phyloP scores from a whole-genome alignment of 2,888 invertebrate genomes.

The Apamea anceps region DNA sequence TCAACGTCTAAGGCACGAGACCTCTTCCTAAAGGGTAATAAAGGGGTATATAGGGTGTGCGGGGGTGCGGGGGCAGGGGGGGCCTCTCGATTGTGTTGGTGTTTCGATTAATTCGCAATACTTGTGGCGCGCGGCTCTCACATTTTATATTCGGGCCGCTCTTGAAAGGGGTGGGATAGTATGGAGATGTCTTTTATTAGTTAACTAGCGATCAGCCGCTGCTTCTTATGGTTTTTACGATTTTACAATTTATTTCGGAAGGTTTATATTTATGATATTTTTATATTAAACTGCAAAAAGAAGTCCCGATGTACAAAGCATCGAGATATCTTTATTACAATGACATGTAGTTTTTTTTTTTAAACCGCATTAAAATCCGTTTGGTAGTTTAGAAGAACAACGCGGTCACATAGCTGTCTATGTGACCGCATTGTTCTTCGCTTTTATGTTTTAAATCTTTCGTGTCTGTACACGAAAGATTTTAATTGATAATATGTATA shows the following conservation, averaged over 20 bases:
- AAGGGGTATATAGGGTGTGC: conserved; percentile 26
- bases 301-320: background rate
- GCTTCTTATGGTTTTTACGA: background rate
- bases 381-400: too few species aligned
- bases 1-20: conserved; percentile 10
- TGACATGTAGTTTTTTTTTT: too few species aligned
- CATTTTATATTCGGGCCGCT: conserved; percentile 76
- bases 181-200: conserved; percentile 62
- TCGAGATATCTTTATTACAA: background rate
- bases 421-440: too few species aligned
- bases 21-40: conserved; percentile 25
- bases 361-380: background rate
- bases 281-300: too few species aligned
- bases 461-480: background rate
- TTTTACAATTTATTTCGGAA: too few species aligned
- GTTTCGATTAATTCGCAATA: conserved; percentile 84
- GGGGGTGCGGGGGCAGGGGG: conserved; percentile 8
- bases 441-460: too few species aligned
- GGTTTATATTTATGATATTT: too few species aligned
- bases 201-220: background rate
- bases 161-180: conserved; percentile 41
- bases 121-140: conserved; percentile 75
- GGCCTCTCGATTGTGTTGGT: conserved; percentile 64
- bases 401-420: too few species aligned
- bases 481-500: background rate